phyloP scores from a whole-genome alignment of 2,113 vertebrate genomes.

The Girardinichthys multiradiatus region DNA sequence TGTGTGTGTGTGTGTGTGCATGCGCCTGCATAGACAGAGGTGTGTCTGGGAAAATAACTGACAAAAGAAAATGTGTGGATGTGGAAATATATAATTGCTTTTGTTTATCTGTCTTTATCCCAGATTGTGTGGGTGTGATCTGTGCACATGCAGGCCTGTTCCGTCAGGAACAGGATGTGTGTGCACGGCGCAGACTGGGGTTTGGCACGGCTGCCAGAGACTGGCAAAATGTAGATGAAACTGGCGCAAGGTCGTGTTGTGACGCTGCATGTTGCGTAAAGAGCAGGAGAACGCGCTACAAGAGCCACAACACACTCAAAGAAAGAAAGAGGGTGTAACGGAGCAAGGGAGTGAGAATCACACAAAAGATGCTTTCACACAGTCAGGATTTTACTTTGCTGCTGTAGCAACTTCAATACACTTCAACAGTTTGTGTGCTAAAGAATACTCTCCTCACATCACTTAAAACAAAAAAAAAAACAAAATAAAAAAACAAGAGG shows the following conservation, averaged over 20 bases:
- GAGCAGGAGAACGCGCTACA: slow-evolving; percentile 2
- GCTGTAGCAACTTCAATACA: slow-evolving; percentile 1
- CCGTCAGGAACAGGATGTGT: slow-evolving; percentile 19
- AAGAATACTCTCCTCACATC: background rate
- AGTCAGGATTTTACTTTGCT: slow-evolving; percentile 17
- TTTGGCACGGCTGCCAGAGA: slow-evolving; percentile 40
- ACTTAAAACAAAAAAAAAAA: no score
- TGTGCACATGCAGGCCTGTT: slow-evolving; percentile 14
- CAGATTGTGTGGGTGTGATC: slow-evolving; percentile 33
- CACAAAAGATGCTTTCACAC: slow-evolving; percentile 63
- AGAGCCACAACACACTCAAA: slow-evolving; percentile 46
- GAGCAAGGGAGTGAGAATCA: slow-evolving; percentile 26
- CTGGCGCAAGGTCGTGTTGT: slow-evolving; percentile 56
- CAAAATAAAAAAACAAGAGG: no score
- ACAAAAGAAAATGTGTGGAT: slow-evolving; percentile 21
- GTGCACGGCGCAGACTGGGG: slow-evolving; percentile 21
- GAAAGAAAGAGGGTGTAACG: slow-evolving; percentile 28
- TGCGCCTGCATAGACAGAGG: background rate
- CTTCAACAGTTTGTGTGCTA: slow-evolving; percentile 11
- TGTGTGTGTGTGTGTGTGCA: no score
- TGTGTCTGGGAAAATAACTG: slow-evolving; percentile 21
- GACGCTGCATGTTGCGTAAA: slow-evolving; percentile 51
- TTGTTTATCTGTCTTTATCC: slow-evolving; percentile 29
- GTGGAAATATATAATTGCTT: slow-evolving; percentile 52
- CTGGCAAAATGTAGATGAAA: slow-evolving; percentile 29